phyloP scores from a whole-genome alignment of 2,888 invertebrate species.

The Agrotis exclamationis region DNA sequence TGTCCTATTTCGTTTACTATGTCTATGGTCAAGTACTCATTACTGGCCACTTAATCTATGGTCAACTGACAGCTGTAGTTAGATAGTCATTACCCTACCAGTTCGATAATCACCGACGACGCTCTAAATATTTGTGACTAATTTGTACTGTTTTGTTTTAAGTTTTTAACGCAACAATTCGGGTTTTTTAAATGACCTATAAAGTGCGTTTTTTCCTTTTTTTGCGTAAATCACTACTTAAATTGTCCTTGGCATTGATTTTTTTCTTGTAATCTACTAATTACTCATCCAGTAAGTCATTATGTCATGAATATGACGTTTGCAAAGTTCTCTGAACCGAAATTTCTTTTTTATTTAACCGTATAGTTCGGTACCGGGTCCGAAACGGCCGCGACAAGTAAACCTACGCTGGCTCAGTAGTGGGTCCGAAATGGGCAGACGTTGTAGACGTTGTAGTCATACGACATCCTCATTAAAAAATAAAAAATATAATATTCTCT shows the following conservation, averaged over 20 bases:
- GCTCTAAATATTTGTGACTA: constrained; percentile 69
- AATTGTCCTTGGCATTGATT: constrained; percentile 41
- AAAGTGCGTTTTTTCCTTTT: constrained; percentile 24
- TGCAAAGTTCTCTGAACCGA: neutral
- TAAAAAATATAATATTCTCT: too few species aligned
- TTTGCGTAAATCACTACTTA: constrained; percentile 18
- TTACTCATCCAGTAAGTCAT: constrained; percentile 21
- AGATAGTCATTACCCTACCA: constrained; percentile 57
- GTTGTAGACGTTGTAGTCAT: too few species aligned
- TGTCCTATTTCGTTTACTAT: constrained; percentile 73
- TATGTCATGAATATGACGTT: neutral
- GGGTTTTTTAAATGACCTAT: constrained; percentile 44
- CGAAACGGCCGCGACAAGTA: too few species aligned
- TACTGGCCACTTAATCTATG: constrained; percentile 58
- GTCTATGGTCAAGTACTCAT: constrained; percentile 60
- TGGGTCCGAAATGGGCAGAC: too few species aligned
- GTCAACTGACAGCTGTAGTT: constrained; percentile 46
- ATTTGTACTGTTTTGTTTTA: constrained; percentile 38
- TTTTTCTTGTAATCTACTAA: constrained; percentile 28
- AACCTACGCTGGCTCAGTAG: too few species aligned
- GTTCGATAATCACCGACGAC: constrained; percentile 64
- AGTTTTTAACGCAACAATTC: constrained; percentile 43
- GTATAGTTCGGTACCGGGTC: too few species aligned
- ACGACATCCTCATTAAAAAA: too few species aligned
- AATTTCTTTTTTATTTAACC: neutral